Base-by-base conservation (phyloP, 2,888 invertebrate genomes). In the Corbicula japonica region DNA sequence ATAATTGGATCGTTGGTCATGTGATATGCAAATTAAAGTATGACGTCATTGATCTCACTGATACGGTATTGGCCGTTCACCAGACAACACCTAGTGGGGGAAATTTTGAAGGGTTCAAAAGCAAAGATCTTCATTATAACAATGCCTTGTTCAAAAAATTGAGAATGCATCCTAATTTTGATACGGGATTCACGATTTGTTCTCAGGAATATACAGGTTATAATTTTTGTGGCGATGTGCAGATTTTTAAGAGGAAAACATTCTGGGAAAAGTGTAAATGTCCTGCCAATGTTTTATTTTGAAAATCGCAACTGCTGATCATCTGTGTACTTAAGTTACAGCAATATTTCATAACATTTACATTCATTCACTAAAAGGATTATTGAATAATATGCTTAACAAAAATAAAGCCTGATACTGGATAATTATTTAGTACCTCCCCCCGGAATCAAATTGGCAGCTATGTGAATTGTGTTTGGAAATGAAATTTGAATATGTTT, bases 1-100 rank as follows among this genome's bases (percentile, higher is more conserved):
- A 89, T 71, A 89, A 89, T 76, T 90, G 88, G 88, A 74, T 90
- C 2, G 88, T 90, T 0, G 82, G 85, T 8, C 78, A 87, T 60
- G 74, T 85, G 30, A 75, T 80, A 41, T 78, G 83, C n/a, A 69
- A 83, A 23, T 56, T 82, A 1, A 54, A 82, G 4, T 56, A 78
- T 46, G 68, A 73, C 10, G 85, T 87, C 5, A 80, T 89, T 23
- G 90, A 90, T 61, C 79, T 84, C 12, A 85, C 87, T 0, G 76
- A 76, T 10, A 85, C 88, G 0, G 71, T 88, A 1, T 76, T 87
- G 8, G 88, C 89, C 10, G 83, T 89, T 12, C 90, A 89, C 58
- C 89, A 89, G 68, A 89, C 87, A 3, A 89, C 86, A 2, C 76
- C 73, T 28, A 66, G 72, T 2, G 87, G 86, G 30, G 80, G 83